These are phyloP conservation scores for Brachypteracias leptosomus DNA, from an alignment of 2,113 vertebrate species.

Conservation along the genomic window DNA sequence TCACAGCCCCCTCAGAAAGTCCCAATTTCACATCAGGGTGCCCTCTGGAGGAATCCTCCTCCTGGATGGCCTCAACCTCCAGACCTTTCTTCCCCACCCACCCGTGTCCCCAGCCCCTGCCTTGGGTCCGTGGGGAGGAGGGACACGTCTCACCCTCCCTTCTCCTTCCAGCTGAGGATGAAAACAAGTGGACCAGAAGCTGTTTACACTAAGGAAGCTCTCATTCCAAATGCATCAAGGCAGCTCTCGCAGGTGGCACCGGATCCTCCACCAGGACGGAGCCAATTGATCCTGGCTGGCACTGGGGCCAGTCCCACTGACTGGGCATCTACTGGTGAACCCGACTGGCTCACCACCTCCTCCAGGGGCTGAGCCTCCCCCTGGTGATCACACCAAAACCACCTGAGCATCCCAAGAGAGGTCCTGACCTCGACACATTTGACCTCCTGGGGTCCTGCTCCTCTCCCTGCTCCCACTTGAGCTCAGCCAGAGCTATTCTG, in stretches of 20 bases:
- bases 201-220: background rate
- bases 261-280: background rate
- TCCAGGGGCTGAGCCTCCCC: too few relatives aligned
- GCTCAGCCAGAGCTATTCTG: background rate
- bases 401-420: too few relatives aligned
- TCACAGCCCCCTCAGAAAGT: background rate
- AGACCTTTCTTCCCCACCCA: accelerated
- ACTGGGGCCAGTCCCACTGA: accelerated
- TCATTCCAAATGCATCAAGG: background rate
- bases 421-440: too few relatives aligned
- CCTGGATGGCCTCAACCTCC: background rate
- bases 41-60: too few relatives aligned
- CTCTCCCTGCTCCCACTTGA: background rate
- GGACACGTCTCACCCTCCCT: accelerated
- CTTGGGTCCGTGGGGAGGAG: background rate
- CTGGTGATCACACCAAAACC: too few relatives aligned
- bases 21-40: background rate
- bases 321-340: too few relatives aligned
- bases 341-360: accelerated
- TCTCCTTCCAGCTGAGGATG: background rate
- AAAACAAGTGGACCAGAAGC: background rate
- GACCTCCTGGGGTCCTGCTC: background rate
- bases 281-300: too few relatives aligned
- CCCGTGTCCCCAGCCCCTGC: background rate
- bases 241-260: background rate